Conservation (phyloP, 2,888 invertebrate genomes). For the Agrotis exclamationis region DNA sequence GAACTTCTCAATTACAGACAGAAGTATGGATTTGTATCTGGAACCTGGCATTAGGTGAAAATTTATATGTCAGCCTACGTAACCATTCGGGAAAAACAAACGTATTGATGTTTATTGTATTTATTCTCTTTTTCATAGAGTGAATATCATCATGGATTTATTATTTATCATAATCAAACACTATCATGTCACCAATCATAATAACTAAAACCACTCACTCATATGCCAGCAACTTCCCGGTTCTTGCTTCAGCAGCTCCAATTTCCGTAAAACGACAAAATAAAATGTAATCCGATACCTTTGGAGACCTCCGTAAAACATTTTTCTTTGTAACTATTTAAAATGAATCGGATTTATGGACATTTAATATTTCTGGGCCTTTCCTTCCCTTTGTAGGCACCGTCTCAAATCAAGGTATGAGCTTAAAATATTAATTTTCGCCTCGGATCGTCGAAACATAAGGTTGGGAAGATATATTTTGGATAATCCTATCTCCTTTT, state of each 20-base stretch:
- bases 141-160: too few relatives aligned
- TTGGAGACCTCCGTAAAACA: constrained; percentile 45
- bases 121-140: too few relatives aligned
- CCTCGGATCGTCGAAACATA: constrained; percentile 64
- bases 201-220: background rate
- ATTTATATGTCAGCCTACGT: too few relatives aligned
- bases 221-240: background rate
- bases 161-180: too few relatives aligned
- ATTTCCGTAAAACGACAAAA: constrained; percentile 29
- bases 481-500: too few relatives aligned
- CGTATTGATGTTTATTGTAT: too few relatives aligned
- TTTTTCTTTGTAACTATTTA: constrained; percentile 59
- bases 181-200: too few relatives aligned
- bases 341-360: constrained; percentile 58
- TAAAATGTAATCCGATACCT: constrained; percentile 57
- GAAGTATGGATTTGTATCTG: too few relatives aligned
- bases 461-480: constrained; percentile 21
- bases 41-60: too few relatives aligned
- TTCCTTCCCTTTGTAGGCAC: constrained; percentile 52
- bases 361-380: constrained; percentile 60
- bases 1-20: too few relatives aligned
- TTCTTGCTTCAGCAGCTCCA: constrained; percentile 6
- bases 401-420: constrained; percentile 69
- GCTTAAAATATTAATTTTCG: constrained; percentile 76
- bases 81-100: too few relatives aligned